Conservation (phyloP, 2,113 vertebrate species). For the Nansenia antarctica region DNA sequence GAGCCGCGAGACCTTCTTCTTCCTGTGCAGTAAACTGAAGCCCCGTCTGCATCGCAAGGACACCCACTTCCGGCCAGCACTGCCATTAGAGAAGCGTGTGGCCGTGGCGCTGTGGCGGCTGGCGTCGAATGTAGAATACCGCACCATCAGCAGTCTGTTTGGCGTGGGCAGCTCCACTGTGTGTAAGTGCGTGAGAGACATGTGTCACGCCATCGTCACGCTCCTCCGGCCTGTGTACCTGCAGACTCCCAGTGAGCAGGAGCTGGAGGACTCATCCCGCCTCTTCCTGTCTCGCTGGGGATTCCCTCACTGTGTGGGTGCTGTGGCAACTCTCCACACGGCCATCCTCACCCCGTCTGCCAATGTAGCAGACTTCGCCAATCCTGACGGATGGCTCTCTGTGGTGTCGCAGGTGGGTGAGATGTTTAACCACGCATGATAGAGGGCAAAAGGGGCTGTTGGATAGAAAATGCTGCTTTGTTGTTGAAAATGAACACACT, state of each 20-base stretch:
- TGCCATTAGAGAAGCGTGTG: constrained; percentile 79
- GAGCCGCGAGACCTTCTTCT: constrained; percentile 76
- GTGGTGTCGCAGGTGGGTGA: constrained; percentile 66
- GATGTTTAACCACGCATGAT: too few species aligned
- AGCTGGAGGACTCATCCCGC: constrained; percentile 65
- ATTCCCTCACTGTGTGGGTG: constrained; percentile 77
- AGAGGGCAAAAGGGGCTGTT: too few species aligned
- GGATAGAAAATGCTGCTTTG: background rate
- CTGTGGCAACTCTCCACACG: constrained; percentile 74
- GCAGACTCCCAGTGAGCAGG: constrained; percentile 57
- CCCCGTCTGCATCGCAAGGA: constrained; percentile 76
- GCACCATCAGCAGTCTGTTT: constrained; percentile 74
- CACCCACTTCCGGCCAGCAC: constrained; percentile 73
- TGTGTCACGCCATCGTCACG: constrained; percentile 77
- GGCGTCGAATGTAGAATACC: constrained; percentile 77
- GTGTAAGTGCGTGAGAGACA: constrained; percentile 76
- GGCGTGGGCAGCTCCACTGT: constrained; percentile 78
- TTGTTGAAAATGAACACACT: too few species aligned
- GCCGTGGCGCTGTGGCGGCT: constrained; percentile 79
- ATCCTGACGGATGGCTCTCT: constrained; percentile 77
- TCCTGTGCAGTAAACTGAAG: constrained; percentile 71
- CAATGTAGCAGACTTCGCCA: constrained; percentile 73
- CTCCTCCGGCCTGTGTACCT: constrained; percentile 73
- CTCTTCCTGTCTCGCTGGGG: constrained; percentile 65
- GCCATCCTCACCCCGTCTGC: constrained; percentile 76